A percentile compares a stretch with the other conserved stretches of the same genome.
phyloP scores from a whole-genome alignment of 2,797 vertebrate species.

The Oophaga sylvatica region DNA sequence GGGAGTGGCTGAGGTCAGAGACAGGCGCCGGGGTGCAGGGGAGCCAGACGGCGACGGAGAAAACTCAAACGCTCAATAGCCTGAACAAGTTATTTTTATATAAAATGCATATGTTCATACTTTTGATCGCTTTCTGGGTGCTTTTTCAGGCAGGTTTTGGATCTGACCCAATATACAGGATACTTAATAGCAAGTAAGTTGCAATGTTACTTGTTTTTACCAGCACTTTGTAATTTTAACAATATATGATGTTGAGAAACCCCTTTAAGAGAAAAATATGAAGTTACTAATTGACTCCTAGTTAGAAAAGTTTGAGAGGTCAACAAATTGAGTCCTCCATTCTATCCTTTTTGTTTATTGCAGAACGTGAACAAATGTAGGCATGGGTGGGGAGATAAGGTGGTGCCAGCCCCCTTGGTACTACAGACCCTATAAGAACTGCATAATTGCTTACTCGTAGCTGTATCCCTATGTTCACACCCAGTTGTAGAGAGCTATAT shows the following conservation, averaged over 20 bases:
- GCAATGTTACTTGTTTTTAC: too few relatives aligned
- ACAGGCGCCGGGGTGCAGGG: too few relatives aligned
- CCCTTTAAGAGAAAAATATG: background rate
- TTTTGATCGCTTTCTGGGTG: too few relatives aligned
- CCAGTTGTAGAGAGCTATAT: background rate
- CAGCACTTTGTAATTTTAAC: too few relatives aligned
- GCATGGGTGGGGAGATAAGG: background rate
- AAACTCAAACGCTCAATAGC: too few relatives aligned
- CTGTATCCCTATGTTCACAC: background rate
- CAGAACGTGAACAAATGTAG: background rate
- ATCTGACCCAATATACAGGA: too few relatives aligned
- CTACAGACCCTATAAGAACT: background rate
- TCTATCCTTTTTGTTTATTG: background rate
- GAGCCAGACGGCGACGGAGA: too few relatives aligned
- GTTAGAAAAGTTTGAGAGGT: background rate
- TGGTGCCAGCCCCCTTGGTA: background rate
- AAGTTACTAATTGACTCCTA: background rate
- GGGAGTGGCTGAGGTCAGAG: too few relatives aligned
- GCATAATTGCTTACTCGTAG: background rate
- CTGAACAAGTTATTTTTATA: too few relatives aligned
- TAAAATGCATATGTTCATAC: too few relatives aligned
- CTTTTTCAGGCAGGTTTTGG: too few relatives aligned
- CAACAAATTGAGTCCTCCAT: background rate
- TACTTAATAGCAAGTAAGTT: too few relatives aligned
- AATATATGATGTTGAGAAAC: background rate